Base-by-base conservation (phyloP, 2,113 vertebrate species). In the Corythornis cristatus region DNA sequence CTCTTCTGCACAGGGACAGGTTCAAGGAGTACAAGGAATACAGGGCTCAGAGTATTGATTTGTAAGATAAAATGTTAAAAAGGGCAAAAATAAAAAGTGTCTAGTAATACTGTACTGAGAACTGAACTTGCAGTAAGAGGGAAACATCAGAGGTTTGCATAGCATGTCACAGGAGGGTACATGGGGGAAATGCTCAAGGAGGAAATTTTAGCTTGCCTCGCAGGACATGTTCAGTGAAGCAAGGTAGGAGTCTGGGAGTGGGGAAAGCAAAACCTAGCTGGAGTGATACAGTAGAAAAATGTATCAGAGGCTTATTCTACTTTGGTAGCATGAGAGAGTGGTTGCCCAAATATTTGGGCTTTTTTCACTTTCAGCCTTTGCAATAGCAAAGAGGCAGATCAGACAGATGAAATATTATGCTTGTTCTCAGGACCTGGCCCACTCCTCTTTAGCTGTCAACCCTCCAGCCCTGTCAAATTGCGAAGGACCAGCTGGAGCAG, bases 401-500 rank as follows among this genome's bases (percentile, higher is more conserved):
- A 93, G 81, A 80, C 23, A 35, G 25, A 9, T 18, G 43, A 83
- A 82, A 89, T 13, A 33, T 62, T 83, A 33, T 0, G 12, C 46
- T 73, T 73, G 71, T 73, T 89, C 86, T 88, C 62, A 84, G 83
- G 78, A 73, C 84, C 62, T 40, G 77, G 77, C 81, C 90, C 62
- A 86, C 58, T 93, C 77, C 70, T 72, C 70, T 48, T 25, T 35
- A 83, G 83, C 93, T 16, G 0, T 66, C 61, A 43, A 73, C 71
- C 68, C 33, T 84, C 48, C 64, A 79, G 84, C 46, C 89, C 87
- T 96, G 96, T 97, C 95, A 96, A 23, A 40, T 29, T 83, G 86
- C 61, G 0, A 83, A 66, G 92, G 97, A 46, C 82, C 95, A 95
- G 95, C 94, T 96, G 97, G 90, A 95, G 97, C 97, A 97, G 97